Evolutionary conservation across 2,888 invertebrate genomes (phyloP).

Genomic region (Dermolepida albohirtum): DNA sequence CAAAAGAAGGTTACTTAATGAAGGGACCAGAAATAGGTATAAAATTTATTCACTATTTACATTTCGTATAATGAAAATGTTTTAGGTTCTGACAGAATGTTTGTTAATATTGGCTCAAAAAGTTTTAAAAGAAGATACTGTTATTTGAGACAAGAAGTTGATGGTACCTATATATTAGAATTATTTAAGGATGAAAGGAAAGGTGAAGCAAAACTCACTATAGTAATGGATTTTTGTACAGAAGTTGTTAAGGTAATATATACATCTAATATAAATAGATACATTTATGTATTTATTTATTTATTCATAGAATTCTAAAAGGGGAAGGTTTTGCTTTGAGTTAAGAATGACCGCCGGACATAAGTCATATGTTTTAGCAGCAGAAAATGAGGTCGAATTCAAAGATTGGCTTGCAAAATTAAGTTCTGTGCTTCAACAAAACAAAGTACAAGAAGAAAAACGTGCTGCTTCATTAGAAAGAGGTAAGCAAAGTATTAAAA

Average conservation of each 20-base stretch:
- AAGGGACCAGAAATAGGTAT: slow-evolving; percentile 88
- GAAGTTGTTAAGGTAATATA: slow-evolving; percentile 82
- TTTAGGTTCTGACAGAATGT: slow-evolving; percentile 83
- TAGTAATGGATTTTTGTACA: slow-evolving; percentile 94
- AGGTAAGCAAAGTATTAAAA: no score
- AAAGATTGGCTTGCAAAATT: slow-evolving; percentile 88
- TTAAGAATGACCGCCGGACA: slow-evolving; percentile 87
- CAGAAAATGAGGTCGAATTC: slow-evolving; percentile 86
- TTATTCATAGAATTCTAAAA: slow-evolving; percentile 78
- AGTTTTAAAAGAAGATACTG: slow-evolving; percentile 93
- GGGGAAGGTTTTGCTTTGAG: slow-evolving; percentile 89
- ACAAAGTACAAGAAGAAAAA: slow-evolving; percentile 84
- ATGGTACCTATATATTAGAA: slow-evolving; percentile 91
- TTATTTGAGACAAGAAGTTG: slow-evolving; percentile 89
- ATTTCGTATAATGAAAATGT: slow-evolving; percentile 7
- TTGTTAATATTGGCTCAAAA: slow-evolving; percentile 91
- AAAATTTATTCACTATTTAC: background rate
- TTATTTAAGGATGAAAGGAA: slow-evolving; percentile 94
- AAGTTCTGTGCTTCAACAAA: slow-evolving; percentile 85
- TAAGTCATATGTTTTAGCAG: slow-evolving; percentile 87
- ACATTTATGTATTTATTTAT: slow-evolving; percentile 13
- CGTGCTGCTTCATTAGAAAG: slow-evolving; percentile 76
- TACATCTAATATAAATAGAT: slow-evolving; percentile 4
- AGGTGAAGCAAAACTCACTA: slow-evolving; percentile 89
- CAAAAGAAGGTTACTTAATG: slow-evolving; percentile 90